Conservation (phyloP, 2,113 vertebrate species). For the Poecilia latipinna region DNA sequence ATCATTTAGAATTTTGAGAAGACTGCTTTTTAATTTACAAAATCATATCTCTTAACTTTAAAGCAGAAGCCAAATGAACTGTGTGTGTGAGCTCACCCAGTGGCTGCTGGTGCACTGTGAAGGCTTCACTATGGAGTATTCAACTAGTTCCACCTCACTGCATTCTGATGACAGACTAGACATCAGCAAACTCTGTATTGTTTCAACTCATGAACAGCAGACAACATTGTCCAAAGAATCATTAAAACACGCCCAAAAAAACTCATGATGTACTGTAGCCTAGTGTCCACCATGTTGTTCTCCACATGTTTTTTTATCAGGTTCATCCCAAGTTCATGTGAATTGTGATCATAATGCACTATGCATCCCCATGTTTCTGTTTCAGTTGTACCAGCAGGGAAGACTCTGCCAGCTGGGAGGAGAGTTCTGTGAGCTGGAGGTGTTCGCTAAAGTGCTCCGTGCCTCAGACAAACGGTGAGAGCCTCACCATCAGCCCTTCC, state of each 20-base stretch:
- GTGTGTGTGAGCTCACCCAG: too few species aligned
- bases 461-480: constrained; percentile 97
- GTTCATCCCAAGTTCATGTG: not conserved
- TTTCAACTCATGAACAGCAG: constrained; percentile 19
- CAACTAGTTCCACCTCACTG: constrained; percentile 42
- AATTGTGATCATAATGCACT: not conserved
- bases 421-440: constrained; percentile 99
- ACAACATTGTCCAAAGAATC: constrained; percentile 12
- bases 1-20: not conserved
- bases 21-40: too few species aligned
- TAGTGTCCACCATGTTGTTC: not conserved
- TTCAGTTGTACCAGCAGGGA: constrained; percentile 98
- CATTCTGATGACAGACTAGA: constrained; percentile 33
- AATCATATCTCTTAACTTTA: too few species aligned
- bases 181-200: constrained; percentile 46
- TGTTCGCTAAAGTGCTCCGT: constrained; percentile 97
- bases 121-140: not conserved
- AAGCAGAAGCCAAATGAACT: too few species aligned
- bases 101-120: not conserved
- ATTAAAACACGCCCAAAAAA: constrained; percentile 2
- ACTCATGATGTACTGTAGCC: not conserved
- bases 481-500: not conserved
- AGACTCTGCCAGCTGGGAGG: constrained; percentile 97
- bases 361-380: constrained; percentile 37
- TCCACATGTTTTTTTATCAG: not conserved